Conservation (phyloP, 2,888 invertebrate species). For the Koerneria pararmatus region DNA sequence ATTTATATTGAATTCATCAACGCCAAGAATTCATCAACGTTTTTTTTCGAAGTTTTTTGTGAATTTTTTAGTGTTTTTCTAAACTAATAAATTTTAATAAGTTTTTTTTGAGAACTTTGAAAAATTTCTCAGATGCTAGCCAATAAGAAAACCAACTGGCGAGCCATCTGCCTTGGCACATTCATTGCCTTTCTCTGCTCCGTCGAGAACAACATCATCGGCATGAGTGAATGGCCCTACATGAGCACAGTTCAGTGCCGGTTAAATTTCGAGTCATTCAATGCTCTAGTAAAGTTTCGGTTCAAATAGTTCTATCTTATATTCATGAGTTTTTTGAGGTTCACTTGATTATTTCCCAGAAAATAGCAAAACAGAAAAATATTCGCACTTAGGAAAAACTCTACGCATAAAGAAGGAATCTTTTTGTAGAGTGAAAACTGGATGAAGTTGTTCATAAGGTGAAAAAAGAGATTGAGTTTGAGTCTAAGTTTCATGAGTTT, state of each 20-base stretch:
- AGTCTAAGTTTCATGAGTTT: too few species aligned
- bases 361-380: not conserved
- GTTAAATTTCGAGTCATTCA: slow-evolving; percentile 8
- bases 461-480: too few species aligned
- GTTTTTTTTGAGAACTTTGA: too few species aligned
- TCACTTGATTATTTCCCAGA: not conserved
- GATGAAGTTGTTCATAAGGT: too few species aligned
- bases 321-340: not conserved
- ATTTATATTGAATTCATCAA: too few species aligned
- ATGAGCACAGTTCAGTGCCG: slow-evolving; percentile 8
- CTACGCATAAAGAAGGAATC: not conserved
- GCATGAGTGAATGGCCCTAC: slow-evolving; percentile 23
- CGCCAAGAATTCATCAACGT: too few species aligned
- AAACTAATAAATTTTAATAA: too few species aligned
- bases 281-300: not conserved
- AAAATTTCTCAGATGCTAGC: too few species aligned
- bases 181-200: slow-evolving; percentile 23
- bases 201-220: slow-evolving; percentile 20
- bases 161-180: slow-evolving; percentile 13
- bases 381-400: not conserved
- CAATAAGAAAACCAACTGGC: slow-evolving; percentile 23
- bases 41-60: too few species aligned
- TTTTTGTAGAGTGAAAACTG: not conserved
- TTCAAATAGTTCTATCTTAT: not conserved
- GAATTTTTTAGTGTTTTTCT: too few species aligned